A percentile compares a stretch with the other conserved stretches of the same genome.
Evolutionary conservation across 2,888 invertebrate genomes (phyloP).

Genomic region (Macrophya alboannulata): DNA sequence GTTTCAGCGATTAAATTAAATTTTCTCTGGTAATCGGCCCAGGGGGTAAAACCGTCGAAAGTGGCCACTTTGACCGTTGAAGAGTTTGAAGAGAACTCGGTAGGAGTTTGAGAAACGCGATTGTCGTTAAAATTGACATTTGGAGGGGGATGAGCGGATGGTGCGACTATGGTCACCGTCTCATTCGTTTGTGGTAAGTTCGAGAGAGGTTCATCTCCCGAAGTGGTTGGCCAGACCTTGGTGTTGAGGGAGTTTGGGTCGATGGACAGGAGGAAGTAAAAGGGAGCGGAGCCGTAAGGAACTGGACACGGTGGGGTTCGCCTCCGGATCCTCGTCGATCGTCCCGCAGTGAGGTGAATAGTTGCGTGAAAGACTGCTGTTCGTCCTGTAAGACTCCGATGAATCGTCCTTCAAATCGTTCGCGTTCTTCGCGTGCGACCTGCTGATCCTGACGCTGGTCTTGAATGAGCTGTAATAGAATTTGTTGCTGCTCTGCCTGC

Average conservation of each 20-base stretch:
- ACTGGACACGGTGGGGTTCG: not conserved
- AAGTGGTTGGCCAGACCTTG: not conserved
- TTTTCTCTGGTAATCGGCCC: not conserved
- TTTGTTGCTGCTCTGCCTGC: not conserved
- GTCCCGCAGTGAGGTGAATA: too few relatives aligned
- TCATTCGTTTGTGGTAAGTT: not conserved
- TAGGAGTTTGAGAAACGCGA: not conserved
- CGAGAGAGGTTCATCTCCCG: not conserved
- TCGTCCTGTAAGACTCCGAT: not conserved
- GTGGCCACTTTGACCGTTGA: too few relatives aligned
- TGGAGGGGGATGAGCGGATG: not conserved
- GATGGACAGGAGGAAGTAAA: not conserved
- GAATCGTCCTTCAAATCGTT: not conserved
- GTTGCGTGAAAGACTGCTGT: not conserved
- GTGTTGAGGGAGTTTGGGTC: not conserved
- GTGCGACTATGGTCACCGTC: not conserved
- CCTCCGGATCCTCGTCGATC: conserved; percentile 11
- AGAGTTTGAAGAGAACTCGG: not conserved
- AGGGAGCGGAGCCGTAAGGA: not conserved
- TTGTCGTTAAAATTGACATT: too few relatives aligned
- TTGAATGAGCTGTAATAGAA: not conserved
- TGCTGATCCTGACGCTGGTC: not conserved
- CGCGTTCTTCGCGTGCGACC: not conserved
- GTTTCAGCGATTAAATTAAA: not conserved
- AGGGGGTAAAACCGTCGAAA: not conserved